These are phyloP conservation scores for Porites evermanni DNA, from an alignment of 92 coral and sea anemone species.

Conservation along the genomic window DNA sequence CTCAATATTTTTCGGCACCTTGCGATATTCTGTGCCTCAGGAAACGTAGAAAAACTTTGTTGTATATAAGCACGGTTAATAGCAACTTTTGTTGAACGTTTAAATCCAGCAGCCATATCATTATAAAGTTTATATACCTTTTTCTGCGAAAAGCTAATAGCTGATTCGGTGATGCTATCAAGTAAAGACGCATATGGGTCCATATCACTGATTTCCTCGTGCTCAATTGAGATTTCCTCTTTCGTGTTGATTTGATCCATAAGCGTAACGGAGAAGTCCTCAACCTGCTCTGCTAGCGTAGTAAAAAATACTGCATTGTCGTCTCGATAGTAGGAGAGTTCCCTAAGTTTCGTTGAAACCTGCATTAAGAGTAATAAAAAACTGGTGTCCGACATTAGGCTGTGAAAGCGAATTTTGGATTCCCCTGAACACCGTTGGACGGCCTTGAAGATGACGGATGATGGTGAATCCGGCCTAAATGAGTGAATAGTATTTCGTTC, in stretches of 20 bases:
- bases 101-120: too few species aligned
- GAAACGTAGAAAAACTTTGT: too few species aligned
- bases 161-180: constrained; percentile 35
- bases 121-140: constrained; percentile 5
- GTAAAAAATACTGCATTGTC: constrained; percentile 30
- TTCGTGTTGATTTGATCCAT: constrained; percentile 33
- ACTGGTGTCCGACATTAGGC: too few species aligned
- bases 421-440: too few species aligned
- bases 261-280: constrained; percentile 36
- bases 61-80: too few species aligned
- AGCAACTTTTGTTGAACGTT: too few species aligned
- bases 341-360: constrained; percentile 30
- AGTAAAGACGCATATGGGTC: constrained; percentile 25
- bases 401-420: too few species aligned
- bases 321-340: constrained; percentile 2
- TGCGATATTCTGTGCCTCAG: too few species aligned
- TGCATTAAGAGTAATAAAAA: not conserved
- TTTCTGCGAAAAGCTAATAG: constrained; percentile 24
- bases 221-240: constrained; percentile 21
- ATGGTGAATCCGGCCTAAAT: too few species aligned
- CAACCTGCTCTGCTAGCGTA: constrained; percentile 29
- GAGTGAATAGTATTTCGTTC: too few species aligned
- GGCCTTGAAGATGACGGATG: too few species aligned
- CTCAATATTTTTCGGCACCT: too few species aligned
- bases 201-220: constrained; percentile 5